Evolutionary conservation across 2,113 vertebrate genomes (phyloP), one percentile per base, ranked within the genome.

Genomic region (Speoplatyrhinus poulsoni): DNA sequence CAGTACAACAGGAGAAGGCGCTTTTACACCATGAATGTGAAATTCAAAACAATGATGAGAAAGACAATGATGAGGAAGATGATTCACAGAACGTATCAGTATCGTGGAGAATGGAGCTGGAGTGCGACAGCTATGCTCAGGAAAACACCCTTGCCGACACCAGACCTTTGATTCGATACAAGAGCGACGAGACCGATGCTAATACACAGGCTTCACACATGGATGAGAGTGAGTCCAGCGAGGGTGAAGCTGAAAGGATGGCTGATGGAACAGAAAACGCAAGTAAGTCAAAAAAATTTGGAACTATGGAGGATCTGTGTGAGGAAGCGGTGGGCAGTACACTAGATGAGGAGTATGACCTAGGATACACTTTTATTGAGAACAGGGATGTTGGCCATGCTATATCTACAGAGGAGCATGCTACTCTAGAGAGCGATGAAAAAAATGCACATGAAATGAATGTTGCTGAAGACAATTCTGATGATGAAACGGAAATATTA

Each of bases 111-210:
- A 90, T 88, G 0, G 93, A 93, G 75, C 36, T 82, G 9, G 92
- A 93, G 54, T 65, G 86, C 9, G 86, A 92, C 76, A 93, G 92
- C 79, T 93, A 92, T 5, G 88, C 87, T 70, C 89, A 90, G 72
- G 93, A 94, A 1, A 92, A 93, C 83, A 94, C 93, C 1, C 72
- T 93, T 0, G 92, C 92, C 0, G 93, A 93, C 80, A 87, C 90
- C 6, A 88, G 89, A 1, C 91, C 93, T 16, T 83, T 93, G 77
- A 93, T 93, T 12, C 87, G 75, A 32, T 93, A 93, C 80, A 91
- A 88, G 71, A 93, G 90, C 1, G 91, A 93, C 1, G 91, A 93
- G 57, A 83, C 87, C 0, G 92, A 93, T 0, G 84, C 47, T 26
- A 91, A 88, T 59, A 77, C 84, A n/a, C 89, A 87, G 62, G 89